phyloP scores from a whole-genome alignment of 1,140 invertebrate genomes.

The Patella vulgata region DNA sequence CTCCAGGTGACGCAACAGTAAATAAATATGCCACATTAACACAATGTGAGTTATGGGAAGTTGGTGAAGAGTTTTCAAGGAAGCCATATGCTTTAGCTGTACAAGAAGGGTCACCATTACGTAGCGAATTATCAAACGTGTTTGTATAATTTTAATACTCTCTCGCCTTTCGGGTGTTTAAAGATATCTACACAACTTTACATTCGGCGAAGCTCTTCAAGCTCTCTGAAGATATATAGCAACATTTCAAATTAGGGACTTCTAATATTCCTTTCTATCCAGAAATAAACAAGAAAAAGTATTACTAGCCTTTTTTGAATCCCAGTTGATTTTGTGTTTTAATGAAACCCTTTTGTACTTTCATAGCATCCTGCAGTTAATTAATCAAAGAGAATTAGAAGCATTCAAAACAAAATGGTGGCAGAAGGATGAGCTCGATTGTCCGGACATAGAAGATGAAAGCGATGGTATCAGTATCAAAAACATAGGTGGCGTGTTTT shows the following conservation, averaged over 20 bases:
- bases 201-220: too few species aligned
- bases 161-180: background rate
- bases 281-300: too few species aligned
- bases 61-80: slow-evolving; percentile 94
- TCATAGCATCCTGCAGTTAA: slow-evolving; percentile 88
- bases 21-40: slow-evolving; percentile 87
- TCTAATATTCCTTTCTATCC: slow-evolving; percentile 13
- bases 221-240: background rate
- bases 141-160: background rate
- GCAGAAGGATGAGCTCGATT: slow-evolving; percentile 85
- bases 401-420: slow-evolving; percentile 96
- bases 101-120: slow-evolving; percentile 90
- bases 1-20: slow-evolving; percentile 87
- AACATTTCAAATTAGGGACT: background rate
- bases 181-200: too few species aligned
- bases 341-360: too few species aligned
- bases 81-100: slow-evolving; percentile 97
- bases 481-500: slow-evolving; percentile 97
- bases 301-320: too few species aligned
- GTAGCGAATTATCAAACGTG: slow-evolving; percentile 69
- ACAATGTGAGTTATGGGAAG: slow-evolving; percentile 89
- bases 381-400: slow-evolving; percentile 92
- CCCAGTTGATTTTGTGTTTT: too few species aligned
- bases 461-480: slow-evolving; percentile 96
- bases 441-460: slow-evolving; percentile 89